These are phyloP conservation scores for Tipula confusa DNA, from an alignment of 2,888 invertebrate genomes.

Conservation along the genomic window DNA sequence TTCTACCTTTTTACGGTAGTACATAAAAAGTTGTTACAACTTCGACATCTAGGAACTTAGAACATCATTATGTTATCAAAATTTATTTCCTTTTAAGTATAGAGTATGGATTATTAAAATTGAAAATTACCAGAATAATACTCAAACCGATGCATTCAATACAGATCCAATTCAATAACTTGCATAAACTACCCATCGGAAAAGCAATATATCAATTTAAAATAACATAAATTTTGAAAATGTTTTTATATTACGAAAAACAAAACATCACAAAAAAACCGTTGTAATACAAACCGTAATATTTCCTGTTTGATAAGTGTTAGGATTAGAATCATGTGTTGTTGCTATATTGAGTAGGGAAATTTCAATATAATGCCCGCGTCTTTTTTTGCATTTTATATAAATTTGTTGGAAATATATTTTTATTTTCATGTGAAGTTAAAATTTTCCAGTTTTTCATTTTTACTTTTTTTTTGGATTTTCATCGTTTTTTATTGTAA, in stretches of 20 bases:
- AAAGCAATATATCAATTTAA: neutral
- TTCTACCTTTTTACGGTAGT: too few relatives aligned
- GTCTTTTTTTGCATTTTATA: neutral
- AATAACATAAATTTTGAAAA: neutral
- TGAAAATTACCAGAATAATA: too few relatives aligned
- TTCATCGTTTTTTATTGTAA: neutral
- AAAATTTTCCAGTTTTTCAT: neutral
- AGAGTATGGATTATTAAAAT: too few relatives aligned
- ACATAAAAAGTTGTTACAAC: too few relatives aligned
- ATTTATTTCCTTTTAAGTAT: too few relatives aligned
- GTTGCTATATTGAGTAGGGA: neutral
- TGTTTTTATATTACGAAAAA: neutral
- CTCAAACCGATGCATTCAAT: too few relatives aligned
- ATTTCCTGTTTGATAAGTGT: neutral
- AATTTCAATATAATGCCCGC: neutral
- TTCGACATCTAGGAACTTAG: too few relatives aligned
- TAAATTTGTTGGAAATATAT: neutral
- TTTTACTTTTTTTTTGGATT: neutral
- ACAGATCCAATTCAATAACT: too few relatives aligned
- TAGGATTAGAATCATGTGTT: neutral
- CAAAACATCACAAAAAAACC: neutral
- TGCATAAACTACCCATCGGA: neutral
- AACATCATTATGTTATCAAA: too few relatives aligned
- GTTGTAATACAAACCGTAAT: neutral
- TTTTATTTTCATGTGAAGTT: neutral